Evolutionary conservation across 2,797 vertebrate genomes (phyloP).

Genomic region (Platalea minor): DNA sequence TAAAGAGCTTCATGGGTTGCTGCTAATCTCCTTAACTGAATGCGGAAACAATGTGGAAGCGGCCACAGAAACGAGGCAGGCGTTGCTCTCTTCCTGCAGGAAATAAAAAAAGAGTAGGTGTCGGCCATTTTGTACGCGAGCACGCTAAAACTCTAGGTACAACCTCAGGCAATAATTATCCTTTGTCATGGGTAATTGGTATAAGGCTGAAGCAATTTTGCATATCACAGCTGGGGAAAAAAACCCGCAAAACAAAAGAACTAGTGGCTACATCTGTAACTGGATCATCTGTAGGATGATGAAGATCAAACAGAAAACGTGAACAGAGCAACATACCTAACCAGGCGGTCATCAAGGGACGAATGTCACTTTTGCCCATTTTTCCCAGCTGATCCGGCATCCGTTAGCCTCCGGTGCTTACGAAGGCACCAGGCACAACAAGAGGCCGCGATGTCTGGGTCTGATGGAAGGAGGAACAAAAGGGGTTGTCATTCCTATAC

Average conservation of each 20-base stretch:
- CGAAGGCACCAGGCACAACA: not conserved
- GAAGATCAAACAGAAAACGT: not conserved
- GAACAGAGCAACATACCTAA: not conserved
- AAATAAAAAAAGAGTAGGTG: not conserved
- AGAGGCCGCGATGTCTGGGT: not conserved
- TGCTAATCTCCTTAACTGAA: not conserved
- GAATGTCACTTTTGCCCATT: not conserved
- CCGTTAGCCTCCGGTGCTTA: accelerated
- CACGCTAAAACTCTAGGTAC: not conserved
- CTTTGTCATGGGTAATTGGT: not conserved
- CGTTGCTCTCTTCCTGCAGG: not conserved
- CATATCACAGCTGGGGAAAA: not conserved
- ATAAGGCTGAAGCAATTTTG: not conserved
- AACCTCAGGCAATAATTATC: not conserved
- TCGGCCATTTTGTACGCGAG: not conserved
- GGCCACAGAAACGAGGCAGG: not conserved
- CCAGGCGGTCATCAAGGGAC: not conserved
- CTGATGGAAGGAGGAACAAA: not conserved
- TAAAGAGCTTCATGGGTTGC: not conserved
- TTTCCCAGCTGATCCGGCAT: not conserved
- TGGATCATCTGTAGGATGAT: not conserved
- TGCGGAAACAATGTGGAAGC: not conserved
- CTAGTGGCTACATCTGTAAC: not conserved
- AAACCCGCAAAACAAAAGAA: not conserved
- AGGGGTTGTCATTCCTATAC: not conserved